These are phyloP conservation scores for Drosophila sechellia DNA, from an alignment of 1,140 invertebrate genomes.

Conservation along the genomic window DNA sequence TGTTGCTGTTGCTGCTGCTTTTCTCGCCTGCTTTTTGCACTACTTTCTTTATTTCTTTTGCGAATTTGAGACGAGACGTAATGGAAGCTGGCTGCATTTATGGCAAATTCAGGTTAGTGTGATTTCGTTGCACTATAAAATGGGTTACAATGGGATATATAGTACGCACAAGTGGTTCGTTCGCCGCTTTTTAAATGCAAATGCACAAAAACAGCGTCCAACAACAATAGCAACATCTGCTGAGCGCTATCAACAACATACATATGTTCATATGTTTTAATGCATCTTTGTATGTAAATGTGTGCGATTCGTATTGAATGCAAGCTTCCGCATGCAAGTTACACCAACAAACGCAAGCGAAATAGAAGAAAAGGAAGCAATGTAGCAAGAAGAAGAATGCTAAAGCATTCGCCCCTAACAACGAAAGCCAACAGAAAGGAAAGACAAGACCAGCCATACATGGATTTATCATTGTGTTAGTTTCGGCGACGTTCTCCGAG, in stretches of 20 bases:
- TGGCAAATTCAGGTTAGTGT: conserved; percentile 79
- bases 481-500: conserved; percentile 7
- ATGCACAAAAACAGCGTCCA: conserved; percentile 28
- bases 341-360: conserved; percentile 25
- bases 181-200: conserved; percentile 35
- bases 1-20: conserved; percentile 23
- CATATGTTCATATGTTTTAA: conserved; percentile 17
- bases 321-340: conserved; percentile 76
- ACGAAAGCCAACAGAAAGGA: conserved; percentile 3
- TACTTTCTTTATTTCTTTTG: conserved; percentile 54
- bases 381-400: not conserved
- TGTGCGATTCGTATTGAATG: conserved; percentile 49
- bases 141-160: conserved; percentile 61
- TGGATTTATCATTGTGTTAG: conserved; percentile 17
- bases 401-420: conserved; percentile 22
- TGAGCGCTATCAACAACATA: conserved; percentile 59
- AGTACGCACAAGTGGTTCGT: conserved; percentile 64
- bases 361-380: conserved; percentile 34
- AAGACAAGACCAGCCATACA: not conserved
- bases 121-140: conserved; percentile 75
- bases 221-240: conserved; percentile 67
- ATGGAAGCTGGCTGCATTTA: conserved; percentile 72
- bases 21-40: conserved; percentile 35
- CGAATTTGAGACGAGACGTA: conserved; percentile 62
- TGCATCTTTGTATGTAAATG: conserved; percentile 17